These are phyloP conservation scores for Drosophila micromelanica DNA, from an alignment of 1,140 invertebrate genomes.

Conservation along the genomic window DNA sequence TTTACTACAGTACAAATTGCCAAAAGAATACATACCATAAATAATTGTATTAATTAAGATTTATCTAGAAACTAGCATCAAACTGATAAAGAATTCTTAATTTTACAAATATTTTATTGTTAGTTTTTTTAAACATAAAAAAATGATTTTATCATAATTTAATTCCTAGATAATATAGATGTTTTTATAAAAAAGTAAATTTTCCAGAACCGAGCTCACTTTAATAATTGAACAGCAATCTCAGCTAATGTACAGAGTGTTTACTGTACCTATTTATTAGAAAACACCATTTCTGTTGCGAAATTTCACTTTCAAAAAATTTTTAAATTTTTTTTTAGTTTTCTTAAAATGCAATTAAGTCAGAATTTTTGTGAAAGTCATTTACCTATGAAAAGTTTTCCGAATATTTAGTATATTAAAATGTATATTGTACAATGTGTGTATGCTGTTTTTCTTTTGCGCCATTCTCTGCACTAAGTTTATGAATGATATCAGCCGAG, in stretches of 20 bases:
- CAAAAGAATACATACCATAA: not conserved
- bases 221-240: too few relatives aligned
- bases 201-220: too few relatives aligned
- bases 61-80: too few relatives aligned
- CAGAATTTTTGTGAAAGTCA: slow-evolving; percentile 20
- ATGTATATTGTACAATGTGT: not conserved
- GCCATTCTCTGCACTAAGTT: slow-evolving; percentile 21
- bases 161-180: too few relatives aligned
- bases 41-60: too few relatives aligned
- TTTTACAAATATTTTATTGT: too few relatives aligned
- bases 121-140: too few relatives aligned
- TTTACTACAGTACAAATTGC: slow-evolving; percentile 24
- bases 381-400: not conserved
- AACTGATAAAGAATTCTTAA: too few relatives aligned
- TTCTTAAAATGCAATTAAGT: slow-evolving; percentile 44
- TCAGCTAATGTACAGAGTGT: slow-evolving; percentile 1
- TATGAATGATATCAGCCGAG: slow-evolving; percentile 43
- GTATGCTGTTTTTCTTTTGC: not conserved
- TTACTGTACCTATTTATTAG: slow-evolving; percentile 11
- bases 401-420: not conserved
- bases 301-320: slow-evolving; percentile 36
- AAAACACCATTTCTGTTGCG: slow-evolving; percentile 1
- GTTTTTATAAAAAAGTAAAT: too few relatives aligned
- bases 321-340: slow-evolving; percentile 1
- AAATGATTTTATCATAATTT: too few relatives aligned